phyloP scores from a whole-genome alignment of 2,888 invertebrate species.

The Stratiomys singularior region DNA sequence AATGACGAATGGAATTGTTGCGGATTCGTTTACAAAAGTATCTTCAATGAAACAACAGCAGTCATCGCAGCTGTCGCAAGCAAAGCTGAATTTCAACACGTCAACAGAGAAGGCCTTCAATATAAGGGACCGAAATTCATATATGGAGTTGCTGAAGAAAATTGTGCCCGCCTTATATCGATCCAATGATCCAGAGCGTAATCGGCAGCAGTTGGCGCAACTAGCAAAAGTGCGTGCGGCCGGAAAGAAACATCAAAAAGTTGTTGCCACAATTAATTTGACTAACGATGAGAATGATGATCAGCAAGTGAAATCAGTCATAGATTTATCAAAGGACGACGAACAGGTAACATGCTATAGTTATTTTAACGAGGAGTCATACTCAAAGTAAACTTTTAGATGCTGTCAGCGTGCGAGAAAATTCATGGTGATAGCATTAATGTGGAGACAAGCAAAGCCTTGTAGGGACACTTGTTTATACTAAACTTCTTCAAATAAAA shows the following conservation, averaged over 20 bases:
- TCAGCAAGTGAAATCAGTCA: constrained; percentile 52
- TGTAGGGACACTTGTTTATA: too few relatives aligned
- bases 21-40: not conserved
- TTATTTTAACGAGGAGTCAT: not conserved
- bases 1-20: constrained; percentile 25
- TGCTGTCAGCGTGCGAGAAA: constrained; percentile 59
- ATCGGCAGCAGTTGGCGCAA: constrained; percentile 48
- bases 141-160: constrained; percentile 68
- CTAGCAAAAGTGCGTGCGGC: constrained; percentile 46
- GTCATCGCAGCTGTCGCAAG: not conserved
- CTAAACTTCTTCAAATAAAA: constrained; percentile 39
- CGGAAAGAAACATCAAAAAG: not conserved
- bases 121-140: constrained; percentile 70
- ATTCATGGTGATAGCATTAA: constrained; percentile 61
- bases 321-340: constrained; percentile 56
- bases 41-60: not conserved
- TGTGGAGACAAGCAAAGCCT: constrained; percentile 58
- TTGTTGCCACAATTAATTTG: constrained; percentile 45
- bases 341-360: constrained; percentile 40
- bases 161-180: constrained; percentile 54
- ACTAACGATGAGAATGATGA: constrained; percentile 57
- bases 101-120: constrained; percentile 68
- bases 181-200: constrained; percentile 47
- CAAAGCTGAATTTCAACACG: constrained; percentile 48
- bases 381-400: constrained; percentile 9